Evolutionary conservation across 2,888 invertebrate species (phyloP), one percentile per base, ranked within the genome.

Genomic region (Noctua janthina): DNA sequence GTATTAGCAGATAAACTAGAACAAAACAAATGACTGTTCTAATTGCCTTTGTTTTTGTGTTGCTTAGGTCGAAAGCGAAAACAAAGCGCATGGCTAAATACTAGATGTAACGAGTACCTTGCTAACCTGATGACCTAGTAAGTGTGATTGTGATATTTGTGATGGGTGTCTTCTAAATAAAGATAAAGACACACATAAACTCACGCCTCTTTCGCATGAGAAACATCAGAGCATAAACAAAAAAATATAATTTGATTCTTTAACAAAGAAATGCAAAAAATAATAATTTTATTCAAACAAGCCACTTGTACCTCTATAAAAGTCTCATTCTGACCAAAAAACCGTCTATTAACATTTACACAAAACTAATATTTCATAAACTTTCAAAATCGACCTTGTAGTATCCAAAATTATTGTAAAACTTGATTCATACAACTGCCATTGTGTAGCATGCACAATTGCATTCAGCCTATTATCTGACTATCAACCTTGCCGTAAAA

Each of bases 311-410:
- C 39, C 46, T 35, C 10, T 17, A 15, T 2, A 17, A 51, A 68
- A 46, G 35, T 29, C 1, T n/a, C 23, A 51, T 4, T 46, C 43
- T 23, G 2, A 39, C 23, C n/a, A 54, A 64, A 77, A 49, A 5
- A 43, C 35, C 13, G 49, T 46, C 56, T 74, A 17, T n/a, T 35
- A 70, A 69, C 43, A 85, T 68, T 79, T 67, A 59, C 75, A 78
- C 11, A 76, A 75, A 81, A 81, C 62, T 35, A 10, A 77, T 74
- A 78, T 76, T 76, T 81, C 84, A 77, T 69, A 74, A 82, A 67
- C 81, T 88, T 89, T 85, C 89, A 85, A 87, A 76, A 79, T 35
- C 23, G 83, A 76, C 89, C 89, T 89, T 90, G 84, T 64, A 62
- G 76, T 74, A 79, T 84, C 73, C 64, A 73, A 78, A 88, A 86